Conservation (phyloP, 1,140 invertebrate genomes). For the Andricus grossulariae region DNA sequence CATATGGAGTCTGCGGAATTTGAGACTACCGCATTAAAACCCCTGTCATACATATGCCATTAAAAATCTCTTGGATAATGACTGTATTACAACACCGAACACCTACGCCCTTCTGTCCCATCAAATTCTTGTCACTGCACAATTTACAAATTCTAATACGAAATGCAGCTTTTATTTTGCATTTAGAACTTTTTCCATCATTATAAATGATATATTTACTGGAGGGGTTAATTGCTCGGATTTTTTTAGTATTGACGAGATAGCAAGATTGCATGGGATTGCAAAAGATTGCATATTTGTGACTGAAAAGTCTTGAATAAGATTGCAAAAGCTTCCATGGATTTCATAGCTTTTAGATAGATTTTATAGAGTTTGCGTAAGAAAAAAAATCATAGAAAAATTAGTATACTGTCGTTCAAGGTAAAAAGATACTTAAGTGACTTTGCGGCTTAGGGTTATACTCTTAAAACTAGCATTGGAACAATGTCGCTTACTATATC, state of each 20-base stretch:
- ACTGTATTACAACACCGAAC: constrained; percentile 40
- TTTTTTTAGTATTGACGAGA: too few relatives aligned
- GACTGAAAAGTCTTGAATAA: too few relatives aligned
- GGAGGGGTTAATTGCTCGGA: too few relatives aligned
- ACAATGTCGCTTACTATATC: too few relatives aligned
- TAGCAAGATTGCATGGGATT: too few relatives aligned
- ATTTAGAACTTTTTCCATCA: background rate
- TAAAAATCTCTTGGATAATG: constrained; percentile 51
- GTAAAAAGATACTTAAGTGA: too few relatives aligned
- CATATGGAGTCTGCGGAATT: constrained; percentile 68
- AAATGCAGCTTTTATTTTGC: constrained; percentile 11
- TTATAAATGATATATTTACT: background rate
- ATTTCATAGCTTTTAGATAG: background rate
- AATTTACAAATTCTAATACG: background rate
- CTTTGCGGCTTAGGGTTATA: too few relatives aligned
- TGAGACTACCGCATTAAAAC: constrained; percentile 58
- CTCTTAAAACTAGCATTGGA: too few relatives aligned
- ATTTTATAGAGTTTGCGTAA: too few relatives aligned
- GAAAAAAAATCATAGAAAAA: too few relatives aligned
- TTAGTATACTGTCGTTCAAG: too few relatives aligned
- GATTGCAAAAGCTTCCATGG: background rate
- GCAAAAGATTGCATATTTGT: too few relatives aligned
- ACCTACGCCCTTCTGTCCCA: constrained; percentile 24
- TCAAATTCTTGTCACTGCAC: constrained; percentile 14
- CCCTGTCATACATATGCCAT: constrained; percentile 66